These are phyloP conservation scores for Holothuria scabra DNA, from an alignment of 53 echinoderm and acorn worm genomes.

Conservation along the genomic window DNA sequence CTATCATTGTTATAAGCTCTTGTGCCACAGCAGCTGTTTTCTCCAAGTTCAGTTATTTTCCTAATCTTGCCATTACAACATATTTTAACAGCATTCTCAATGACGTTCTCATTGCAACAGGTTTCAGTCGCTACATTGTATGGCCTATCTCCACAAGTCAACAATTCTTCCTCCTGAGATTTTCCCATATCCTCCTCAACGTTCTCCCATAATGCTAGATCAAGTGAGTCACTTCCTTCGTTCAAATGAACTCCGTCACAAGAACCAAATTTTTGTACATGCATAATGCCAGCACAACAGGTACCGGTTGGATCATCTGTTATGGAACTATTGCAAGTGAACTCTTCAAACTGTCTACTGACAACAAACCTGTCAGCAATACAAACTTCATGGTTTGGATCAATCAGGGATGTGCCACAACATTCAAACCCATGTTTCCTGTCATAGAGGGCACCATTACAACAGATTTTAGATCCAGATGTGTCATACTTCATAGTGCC, in stretches of 20 bases:
- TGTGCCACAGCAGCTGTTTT: slow-evolving; percentile 50
- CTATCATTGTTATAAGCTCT: slow-evolving; percentile 38
- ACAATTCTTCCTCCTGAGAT: no score
- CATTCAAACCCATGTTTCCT: not conserved
- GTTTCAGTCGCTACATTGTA: slow-evolving; percentile 15
- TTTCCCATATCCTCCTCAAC: no score
- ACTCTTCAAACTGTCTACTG: not conserved
- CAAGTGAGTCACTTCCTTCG: not conserved
- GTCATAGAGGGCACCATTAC: slow-evolving; percentile 17
- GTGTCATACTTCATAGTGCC: slow-evolving; percentile 8
- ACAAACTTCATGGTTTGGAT: not conserved
- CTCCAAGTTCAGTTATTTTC: not conserved
- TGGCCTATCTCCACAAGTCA: not conserved
- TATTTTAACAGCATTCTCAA: not conserved
- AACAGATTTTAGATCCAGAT: not conserved
- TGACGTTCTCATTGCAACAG: slow-evolving; percentile 9
- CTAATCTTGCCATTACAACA: slow-evolving; percentile 6
- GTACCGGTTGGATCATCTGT: not conserved
- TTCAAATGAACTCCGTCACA: not conserved
- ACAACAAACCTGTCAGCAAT: not conserved
- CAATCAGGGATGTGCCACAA: slow-evolving; percentile 14
- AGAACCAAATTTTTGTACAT: not conserved
- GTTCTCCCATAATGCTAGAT: not conserved
- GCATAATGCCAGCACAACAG: slow-evolving; percentile 10
- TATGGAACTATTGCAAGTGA: not conserved